Conservation (phyloP, 2,797 vertebrate genomes). For the Caiman crocodilus region DNA sequence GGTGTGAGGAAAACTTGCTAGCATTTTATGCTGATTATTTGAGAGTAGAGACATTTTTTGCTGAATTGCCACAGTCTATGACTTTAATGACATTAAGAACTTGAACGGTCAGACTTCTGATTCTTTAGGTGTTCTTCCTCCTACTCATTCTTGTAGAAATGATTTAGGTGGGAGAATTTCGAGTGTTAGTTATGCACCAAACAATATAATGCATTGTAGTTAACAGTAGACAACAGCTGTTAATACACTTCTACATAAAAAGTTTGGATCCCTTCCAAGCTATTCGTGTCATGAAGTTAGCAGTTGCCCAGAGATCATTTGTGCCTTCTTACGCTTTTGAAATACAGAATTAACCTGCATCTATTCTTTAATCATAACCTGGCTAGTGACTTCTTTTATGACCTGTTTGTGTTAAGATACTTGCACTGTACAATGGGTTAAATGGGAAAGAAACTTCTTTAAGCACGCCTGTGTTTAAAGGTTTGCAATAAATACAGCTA, state of each 20-base stretch:
- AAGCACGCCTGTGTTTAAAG: neutral
- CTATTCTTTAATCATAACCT: neutral
- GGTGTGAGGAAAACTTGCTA: too few species aligned
- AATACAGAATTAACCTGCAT: conserved; percentile 4
- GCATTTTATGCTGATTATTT: too few species aligned
- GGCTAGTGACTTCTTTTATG: neutral
- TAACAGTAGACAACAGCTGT: neutral
- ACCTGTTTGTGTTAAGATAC: neutral
- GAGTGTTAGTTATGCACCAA: conserved; percentile 30
- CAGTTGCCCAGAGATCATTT: conserved; percentile 46
- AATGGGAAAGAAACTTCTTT: neutral
- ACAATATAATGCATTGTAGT: conserved; percentile 51
- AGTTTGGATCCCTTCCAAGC: conserved; percentile 3
- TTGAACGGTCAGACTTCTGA: conserved; percentile 44
- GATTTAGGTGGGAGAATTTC: conserved; percentile 35
- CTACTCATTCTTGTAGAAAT: conserved; percentile 54
- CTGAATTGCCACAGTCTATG: conserved; percentile 39
- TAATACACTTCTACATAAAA: conserved; percentile 22
- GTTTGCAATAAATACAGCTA: neutral
- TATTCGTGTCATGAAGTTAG: conserved; percentile 52
- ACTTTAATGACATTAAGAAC: conserved; percentile 60
- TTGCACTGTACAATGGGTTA: neutral
- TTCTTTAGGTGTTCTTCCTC: conserved; percentile 61
- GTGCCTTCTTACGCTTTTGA: conserved; percentile 51
- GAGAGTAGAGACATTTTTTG: neutral